Base-by-base conservation (phyloP, 2,113 vertebrate genomes). In the Morone chrysops region DNA sequence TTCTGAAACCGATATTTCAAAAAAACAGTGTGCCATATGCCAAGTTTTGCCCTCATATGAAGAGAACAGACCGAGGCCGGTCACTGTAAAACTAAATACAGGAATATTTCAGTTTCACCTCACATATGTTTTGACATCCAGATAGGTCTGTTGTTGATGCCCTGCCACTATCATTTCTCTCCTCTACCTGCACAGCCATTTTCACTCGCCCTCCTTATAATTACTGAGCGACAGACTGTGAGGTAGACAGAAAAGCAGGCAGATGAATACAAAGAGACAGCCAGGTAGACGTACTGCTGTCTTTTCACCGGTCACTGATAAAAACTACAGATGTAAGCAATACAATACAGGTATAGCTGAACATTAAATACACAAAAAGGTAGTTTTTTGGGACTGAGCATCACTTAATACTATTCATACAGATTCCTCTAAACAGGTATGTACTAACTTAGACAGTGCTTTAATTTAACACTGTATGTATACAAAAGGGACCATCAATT, bases 171-270 rank as follows among this genome's bases (percentile, higher is more conserved):
- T 81, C 56, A 22, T 76, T 60, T 45, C 62, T 14, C 71, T 51
- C 45, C 20, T 36, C 65, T 31, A 38, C 12, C 76, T 25, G 45
- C 25, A 47, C 20, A 59, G 11, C 50, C 47, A 80, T 57, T 77
- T 77, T 50, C 43, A 22, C 51, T 43, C 6, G 5, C 47, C 43
- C 70, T 45, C 43, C 41, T 74, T 67, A 56, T 65, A 71, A 76
- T 51, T 67, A 45, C 51, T 43, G 9, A 18, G 80, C 70, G 40
- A 47, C 36, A 17, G n/a, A 79, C 14, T 53, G 48, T 0, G 50
- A 68, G 17, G 68, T 40, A 25, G 22, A 73, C 72, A 82, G 70
- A 80, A 70, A 76, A 66, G 71, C 41, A 63, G 18, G 40, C 62
- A 57, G 50, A 48, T n/a, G 56, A 36, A 61, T 48, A 61, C 61